Percentiles rank a stretch among this genome's conserved stretches.
Conservation (phyloP, 2,888 invertebrate species). For the Odontomyia ornata region DNA sequence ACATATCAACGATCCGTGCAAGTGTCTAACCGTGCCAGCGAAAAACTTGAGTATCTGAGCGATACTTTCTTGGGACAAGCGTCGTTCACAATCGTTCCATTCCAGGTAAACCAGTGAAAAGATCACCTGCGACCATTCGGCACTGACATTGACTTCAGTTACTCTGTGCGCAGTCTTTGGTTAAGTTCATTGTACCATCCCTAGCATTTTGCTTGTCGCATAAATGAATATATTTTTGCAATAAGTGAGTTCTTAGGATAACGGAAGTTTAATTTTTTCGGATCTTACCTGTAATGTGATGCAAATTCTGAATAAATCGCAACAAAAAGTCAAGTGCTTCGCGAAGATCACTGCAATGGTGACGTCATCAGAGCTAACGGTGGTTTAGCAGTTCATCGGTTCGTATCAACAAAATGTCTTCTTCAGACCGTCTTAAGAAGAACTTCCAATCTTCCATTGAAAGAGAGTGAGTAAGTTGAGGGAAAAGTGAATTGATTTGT, state of each 20-base stretch:
- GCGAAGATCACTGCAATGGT: neutral
- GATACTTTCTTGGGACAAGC: conserved; percentile 27
- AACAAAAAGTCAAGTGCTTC: neutral
- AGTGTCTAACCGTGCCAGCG: neutral
- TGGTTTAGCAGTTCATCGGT: neutral
- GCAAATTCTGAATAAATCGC: too few relatives aligned
- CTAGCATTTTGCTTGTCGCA: neutral
- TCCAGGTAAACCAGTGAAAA: neutral
- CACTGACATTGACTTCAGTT: conserved; percentile 36
- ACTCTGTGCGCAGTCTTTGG: neutral
- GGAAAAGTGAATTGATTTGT: conserved; percentile 6
- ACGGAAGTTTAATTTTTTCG: neutral
- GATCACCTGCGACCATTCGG: neutral
- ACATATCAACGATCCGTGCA: neutral
- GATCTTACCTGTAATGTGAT: too few relatives aligned
- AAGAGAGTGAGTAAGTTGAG: neutral
- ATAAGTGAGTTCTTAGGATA: neutral
- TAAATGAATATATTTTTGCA: too few relatives aligned
- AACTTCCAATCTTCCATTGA: neutral
- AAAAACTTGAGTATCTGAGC: neutral
- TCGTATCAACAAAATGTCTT: neutral
- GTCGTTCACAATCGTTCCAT: neutral
- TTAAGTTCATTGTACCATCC: conserved; percentile 9
- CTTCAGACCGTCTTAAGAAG: neutral
- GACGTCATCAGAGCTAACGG: conserved; percentile 38